Conservation (phyloP, 2,888 invertebrate genomes). For the Melinaea marsaeus region DNA sequence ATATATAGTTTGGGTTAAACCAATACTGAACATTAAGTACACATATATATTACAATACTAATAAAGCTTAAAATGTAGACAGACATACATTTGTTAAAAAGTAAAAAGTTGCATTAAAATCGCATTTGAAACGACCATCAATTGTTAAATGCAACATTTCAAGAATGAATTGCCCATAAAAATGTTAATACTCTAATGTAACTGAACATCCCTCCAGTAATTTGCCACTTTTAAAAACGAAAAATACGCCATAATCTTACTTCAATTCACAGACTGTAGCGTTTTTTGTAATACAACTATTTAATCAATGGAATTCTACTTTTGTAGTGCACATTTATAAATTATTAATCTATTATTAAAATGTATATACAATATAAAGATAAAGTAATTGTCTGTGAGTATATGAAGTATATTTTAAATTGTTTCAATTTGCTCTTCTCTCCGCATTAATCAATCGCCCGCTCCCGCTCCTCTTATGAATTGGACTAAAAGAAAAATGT, state of each 20-base stretch:
- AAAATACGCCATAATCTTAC: constrained; percentile 50
- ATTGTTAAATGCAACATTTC: constrained; percentile 58
- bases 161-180: constrained; percentile 72
- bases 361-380: too few species aligned
- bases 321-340: too few species aligned
- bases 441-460: background rate
- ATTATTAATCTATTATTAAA: too few species aligned
- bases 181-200: constrained; percentile 74
- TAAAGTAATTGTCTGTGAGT: too few species aligned
- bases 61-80: background rate
- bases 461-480: constrained; percentile 38
- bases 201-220: constrained; percentile 75
- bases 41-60: too few species aligned
- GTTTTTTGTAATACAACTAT: constrained; percentile 14
- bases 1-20: too few species aligned
- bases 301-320: too few species aligned
- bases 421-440: too few species aligned
- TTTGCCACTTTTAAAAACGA: constrained; percentile 71
- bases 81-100: constrained; percentile 8
- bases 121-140: constrained; percentile 60
- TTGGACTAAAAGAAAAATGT: constrained; percentile 35
- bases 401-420: too few species aligned
- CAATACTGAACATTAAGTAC: too few species aligned
- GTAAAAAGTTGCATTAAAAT: constrained; percentile 41
- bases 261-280: constrained; percentile 33